phyloP scores from a whole-genome alignment of 2,888 invertebrate genomes.

The Hyposoter dolosus region DNA sequence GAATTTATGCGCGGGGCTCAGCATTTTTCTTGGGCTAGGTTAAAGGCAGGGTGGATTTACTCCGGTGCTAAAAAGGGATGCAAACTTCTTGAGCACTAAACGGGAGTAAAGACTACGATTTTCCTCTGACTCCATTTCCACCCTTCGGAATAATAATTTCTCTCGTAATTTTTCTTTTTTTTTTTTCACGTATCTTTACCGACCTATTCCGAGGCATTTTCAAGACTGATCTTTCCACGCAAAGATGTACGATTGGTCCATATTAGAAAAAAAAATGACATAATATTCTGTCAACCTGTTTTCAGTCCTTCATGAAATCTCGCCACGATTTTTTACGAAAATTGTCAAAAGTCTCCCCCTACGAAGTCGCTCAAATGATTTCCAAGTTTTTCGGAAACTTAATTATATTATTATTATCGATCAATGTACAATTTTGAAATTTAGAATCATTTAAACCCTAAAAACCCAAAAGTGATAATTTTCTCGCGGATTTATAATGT shows the following conservation, averaged over 20 bases:
- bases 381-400: no score
- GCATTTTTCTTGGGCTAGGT: constrained; percentile 58
- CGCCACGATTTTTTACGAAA: no score
- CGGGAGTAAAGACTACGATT: constrained; percentile 50
- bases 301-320: no score
- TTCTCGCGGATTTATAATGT: no score
- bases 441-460: no score
- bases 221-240: background rate
- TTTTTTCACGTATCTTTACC: background rate
- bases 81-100: constrained; percentile 50
- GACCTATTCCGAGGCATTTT: background rate
- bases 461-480: no score
- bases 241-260: background rate
- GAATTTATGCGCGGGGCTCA: constrained; percentile 64
- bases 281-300: no score
- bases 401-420: no score
- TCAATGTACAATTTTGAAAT: no score
- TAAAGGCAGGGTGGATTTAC: constrained; percentile 40
- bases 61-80: constrained; percentile 19
- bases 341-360: no score
- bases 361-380: no score
- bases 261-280: no score
- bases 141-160: constrained; percentile 36
- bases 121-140: background rate
- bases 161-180: background rate